These are phyloP conservation scores for Microchrysa polita DNA, from an alignment of 2,888 invertebrate genomes.

Conservation along the genomic window DNA sequence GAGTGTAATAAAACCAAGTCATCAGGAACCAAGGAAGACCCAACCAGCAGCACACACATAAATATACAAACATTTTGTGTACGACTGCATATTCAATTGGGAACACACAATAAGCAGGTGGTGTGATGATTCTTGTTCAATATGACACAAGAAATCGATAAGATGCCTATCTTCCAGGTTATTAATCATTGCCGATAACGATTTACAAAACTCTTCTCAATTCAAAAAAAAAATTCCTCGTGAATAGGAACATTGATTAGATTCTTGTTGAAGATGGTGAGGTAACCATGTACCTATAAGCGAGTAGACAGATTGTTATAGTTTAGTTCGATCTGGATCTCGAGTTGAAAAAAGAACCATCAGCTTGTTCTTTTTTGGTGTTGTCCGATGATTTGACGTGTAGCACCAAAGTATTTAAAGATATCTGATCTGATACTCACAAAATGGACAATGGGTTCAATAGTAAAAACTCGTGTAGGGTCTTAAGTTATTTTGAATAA, in stretches of 20 bases:
- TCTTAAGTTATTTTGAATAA: too few relatives aligned
- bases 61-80: background rate
- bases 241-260: constrained; percentile 14
- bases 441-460: too few relatives aligned
- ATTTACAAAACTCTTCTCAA: constrained; percentile 10
- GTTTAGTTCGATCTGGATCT: too few relatives aligned
- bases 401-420: too few relatives aligned
- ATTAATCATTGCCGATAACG: constrained; percentile 3
- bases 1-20: background rate
- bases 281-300: too few relatives aligned
- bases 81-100: background rate
- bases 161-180: constrained; percentile 18
- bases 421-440: too few relatives aligned
- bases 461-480: too few relatives aligned
- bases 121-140: constrained; percentile 29
- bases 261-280: background rate
- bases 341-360: too few relatives aligned
- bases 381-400: too few relatives aligned
- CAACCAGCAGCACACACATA: constrained; percentile 4
- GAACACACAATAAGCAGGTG: constrained; percentile 29
- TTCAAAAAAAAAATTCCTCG: background rate
- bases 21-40: background rate
- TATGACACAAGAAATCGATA: constrained; percentile 14
- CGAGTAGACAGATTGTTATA: too few relatives aligned
- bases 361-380: too few relatives aligned